Percentiles rank a stretch among this genome's conserved stretches.
Conservation (phyloP, 2,888 invertebrate genomes). For the Gastracanthus pulcherrimus region DNA sequence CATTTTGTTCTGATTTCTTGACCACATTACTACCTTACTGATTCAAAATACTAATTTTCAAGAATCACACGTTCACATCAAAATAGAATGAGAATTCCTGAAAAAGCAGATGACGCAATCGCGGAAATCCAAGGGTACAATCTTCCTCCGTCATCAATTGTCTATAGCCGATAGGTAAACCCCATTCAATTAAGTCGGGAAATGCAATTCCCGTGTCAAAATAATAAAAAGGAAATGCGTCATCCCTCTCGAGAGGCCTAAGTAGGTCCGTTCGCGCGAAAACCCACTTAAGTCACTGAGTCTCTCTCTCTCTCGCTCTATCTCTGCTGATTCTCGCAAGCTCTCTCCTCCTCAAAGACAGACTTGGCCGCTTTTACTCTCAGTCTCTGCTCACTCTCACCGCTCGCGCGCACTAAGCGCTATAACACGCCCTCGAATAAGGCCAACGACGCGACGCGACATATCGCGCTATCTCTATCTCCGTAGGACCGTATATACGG, state of each 20-base stretch:
- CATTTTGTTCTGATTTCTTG: no score
- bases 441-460: background rate
- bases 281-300: constrained; percentile 20
- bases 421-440: constrained; percentile 6
- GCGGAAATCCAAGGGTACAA: background rate
- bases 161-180: background rate
- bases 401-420: background rate
- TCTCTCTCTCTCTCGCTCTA: background rate
- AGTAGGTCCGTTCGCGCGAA: constrained; percentile 31
- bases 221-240: constrained; percentile 43
- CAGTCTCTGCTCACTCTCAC: no score
- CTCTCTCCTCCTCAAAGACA: background rate
- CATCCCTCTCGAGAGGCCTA: constrained; percentile 3
- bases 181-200: background rate
- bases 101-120: no score
- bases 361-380: background rate
- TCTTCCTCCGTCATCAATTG: background rate
- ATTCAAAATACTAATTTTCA: no score
- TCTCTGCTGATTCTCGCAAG: background rate
- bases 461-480: background rate
- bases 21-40: no score
- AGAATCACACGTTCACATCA: no score
- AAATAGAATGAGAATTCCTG: no score
- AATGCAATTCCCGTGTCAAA: constrained; percentile 38
- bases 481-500: no score